Evolutionary conservation across 2,888 invertebrate species (phyloP).

Genomic region (Hyles lineata): DNA sequence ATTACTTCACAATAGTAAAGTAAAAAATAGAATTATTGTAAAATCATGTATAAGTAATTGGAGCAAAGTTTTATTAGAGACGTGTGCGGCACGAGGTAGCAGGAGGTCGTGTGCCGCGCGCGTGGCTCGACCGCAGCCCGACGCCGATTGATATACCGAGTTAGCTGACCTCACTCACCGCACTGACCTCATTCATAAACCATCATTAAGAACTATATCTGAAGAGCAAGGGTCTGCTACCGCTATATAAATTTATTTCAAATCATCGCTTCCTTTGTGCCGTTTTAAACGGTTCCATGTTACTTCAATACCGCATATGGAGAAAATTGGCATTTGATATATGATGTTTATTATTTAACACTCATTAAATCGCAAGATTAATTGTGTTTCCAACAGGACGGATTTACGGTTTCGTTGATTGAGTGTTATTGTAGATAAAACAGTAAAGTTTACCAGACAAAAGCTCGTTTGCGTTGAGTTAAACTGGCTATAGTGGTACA

Average conservation of each 20-base stretch:
- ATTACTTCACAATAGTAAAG: too few relatives aligned
- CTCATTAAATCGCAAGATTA: not conserved
- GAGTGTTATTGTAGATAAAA: not conserved
- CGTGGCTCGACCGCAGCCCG: slow-evolving; percentile 43
- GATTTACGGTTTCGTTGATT: too few relatives aligned
- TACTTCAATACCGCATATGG: not conserved
- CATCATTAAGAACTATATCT: slow-evolving; percentile 75
- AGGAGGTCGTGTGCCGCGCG: slow-evolving; percentile 64
- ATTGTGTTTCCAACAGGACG: not conserved
- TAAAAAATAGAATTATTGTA: too few relatives aligned
- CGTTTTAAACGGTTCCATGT: slow-evolving; percentile 11
- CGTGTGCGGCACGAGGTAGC: slow-evolving; percentile 24
- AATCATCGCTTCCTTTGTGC: slow-evolving; percentile 34
- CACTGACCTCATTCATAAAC: slow-evolving; percentile 83
- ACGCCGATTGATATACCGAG: slow-evolving; percentile 63
- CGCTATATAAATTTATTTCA: slow-evolving; percentile 54
- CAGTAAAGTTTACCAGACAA: not conserved
- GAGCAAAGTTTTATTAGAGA: not conserved
- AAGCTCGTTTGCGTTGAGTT: not conserved
- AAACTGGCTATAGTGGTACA: not conserved
- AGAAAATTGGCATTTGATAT: not conserved
- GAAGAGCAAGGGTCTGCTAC: slow-evolving; percentile 67
- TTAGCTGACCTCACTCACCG: slow-evolving; percentile 70
- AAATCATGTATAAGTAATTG: slow-evolving; percentile 17
- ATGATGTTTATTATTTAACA: not conserved